phyloP scores from a whole-genome alignment of 1,140 invertebrate species.

The Solen grandis region DNA sequence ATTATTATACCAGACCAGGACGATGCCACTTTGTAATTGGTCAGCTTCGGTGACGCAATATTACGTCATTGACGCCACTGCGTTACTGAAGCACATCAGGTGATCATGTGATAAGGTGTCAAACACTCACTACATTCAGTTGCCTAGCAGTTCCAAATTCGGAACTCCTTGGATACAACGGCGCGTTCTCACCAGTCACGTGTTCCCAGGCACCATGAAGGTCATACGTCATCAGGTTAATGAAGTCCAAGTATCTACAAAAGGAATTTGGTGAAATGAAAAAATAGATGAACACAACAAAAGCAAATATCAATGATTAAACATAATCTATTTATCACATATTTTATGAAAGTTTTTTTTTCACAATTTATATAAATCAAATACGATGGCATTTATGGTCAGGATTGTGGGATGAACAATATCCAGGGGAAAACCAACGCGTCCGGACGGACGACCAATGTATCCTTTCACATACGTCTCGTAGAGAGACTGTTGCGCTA shows the following conservation, averaged over 20 bases:
- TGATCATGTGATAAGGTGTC: not conserved
- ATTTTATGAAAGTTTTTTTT: not conserved
- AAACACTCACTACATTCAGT: slow-evolving; percentile 56
- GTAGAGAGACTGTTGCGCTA: too few relatives aligned
- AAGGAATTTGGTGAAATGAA: not conserved
- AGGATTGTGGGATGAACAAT: not conserved
- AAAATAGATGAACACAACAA: not conserved
- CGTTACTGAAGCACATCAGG: not conserved
- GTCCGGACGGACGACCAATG: too few relatives aligned
- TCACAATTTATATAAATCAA: not conserved
- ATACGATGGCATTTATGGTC: not conserved
- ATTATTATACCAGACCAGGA: not conserved
- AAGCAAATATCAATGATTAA: not conserved
- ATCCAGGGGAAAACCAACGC: not conserved
- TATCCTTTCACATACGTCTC: too few relatives aligned
- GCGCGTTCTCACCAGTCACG: slow-evolving; percentile 85
- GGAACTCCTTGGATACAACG: slow-evolving; percentile 68
- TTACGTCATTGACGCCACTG: not conserved
- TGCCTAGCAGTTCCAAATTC: slow-evolving; percentile 62
- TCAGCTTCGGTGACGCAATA: not conserved
- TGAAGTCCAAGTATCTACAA: slow-evolving; percentile 88
- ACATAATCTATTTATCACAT: not conserved
- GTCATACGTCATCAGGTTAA: slow-evolving; percentile 99
- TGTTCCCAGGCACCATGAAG: slow-evolving; percentile 97
- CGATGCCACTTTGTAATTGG: not conserved